phyloP scores from a whole-genome alignment of 1,140 invertebrate genomes.

The Whitmania pigra region DNA sequence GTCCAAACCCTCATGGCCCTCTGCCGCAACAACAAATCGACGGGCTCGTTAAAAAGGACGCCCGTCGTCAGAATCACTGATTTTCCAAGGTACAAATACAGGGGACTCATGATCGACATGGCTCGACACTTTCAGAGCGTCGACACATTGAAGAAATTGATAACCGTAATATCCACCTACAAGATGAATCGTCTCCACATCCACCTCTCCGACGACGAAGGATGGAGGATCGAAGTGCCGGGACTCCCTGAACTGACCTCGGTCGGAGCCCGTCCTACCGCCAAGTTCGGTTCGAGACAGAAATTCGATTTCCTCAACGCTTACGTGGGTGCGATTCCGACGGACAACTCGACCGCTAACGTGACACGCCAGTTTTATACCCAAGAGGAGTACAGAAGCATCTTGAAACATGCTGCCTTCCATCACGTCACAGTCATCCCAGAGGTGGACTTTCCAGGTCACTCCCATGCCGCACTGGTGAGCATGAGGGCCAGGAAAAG shows the following conservation, averaged over 20 bases:
- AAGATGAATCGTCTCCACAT: slow-evolving; percentile 39
- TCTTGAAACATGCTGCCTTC: slow-evolving; percentile 31
- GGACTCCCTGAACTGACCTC: slow-evolving; percentile 35
- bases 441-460: slow-evolving; percentile 37
- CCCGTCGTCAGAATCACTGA: too few species aligned
- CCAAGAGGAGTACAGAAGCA: slow-evolving; percentile 31
- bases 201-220: slow-evolving; percentile 40
- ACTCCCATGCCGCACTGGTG: slow-evolving; percentile 36
- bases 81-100: slow-evolving; percentile 23
- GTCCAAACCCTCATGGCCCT: too few species aligned
- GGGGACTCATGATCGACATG: slow-evolving; percentile 37
- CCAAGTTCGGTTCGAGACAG: not conserved
- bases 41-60: too few species aligned
- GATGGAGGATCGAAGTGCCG: slow-evolving; percentile 37
- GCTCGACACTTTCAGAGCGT: slow-evolving; percentile 33
- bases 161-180: slow-evolving; percentile 35
- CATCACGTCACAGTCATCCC: slow-evolving; percentile 35
- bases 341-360: not conserved
- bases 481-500: slow-evolving; percentile 24
- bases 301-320: slow-evolving; percentile 1
- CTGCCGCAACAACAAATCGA: too few species aligned
- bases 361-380: slow-evolving; percentile 34
- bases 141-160: slow-evolving; percentile 28
- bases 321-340: not conserved
- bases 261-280: not conserved